A percentile compares a stretch with the other conserved stretches of the same genome.
Evolutionary conservation across 30 jellyfish, hydroid and myxozoan species (phyloP).

Genomic region (Nemopilema nomurai): DNA sequence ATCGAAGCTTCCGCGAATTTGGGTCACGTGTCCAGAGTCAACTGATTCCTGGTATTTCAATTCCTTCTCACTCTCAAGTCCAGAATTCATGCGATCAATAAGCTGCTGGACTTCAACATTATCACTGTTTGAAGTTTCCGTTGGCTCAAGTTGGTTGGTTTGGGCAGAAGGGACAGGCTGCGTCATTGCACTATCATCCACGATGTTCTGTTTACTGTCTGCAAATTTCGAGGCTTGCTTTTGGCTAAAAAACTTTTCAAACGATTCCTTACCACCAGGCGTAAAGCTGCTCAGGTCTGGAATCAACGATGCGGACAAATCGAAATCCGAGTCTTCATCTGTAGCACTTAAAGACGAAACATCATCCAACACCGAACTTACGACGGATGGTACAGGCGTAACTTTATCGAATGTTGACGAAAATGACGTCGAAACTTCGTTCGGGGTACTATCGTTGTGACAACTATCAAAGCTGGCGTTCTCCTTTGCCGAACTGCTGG

Average conservation of each 20-base stretch:
- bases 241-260: slow-evolving; percentile 5
- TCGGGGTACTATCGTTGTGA: not conserved
- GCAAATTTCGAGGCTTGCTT: not conserved
- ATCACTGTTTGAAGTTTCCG: too few relatives aligned
- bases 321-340: slow-evolving; percentile 49
- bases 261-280: slow-evolving; percentile 16
- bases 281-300: slow-evolving; percentile 50
- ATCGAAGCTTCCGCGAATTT: slow-evolving; percentile 1
- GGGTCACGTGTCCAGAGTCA: not conserved
- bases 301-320: slow-evolving; percentile 45
- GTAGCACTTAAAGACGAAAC: slow-evolving; percentile 18
- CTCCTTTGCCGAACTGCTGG: not conserved
- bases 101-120: not conserved
- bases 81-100: not conserved
- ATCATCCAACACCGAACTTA: slow-evolving; percentile 49
- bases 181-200: not conserved
- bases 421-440: slow-evolving; percentile 39
- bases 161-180: too few relatives aligned
- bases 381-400: slow-evolving; percentile 54
- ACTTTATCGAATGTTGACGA: slow-evolving; percentile 61
- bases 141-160: too few relatives aligned
- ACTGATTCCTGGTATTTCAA: slow-evolving; percentile 1
- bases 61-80: not conserved
- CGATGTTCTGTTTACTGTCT: not conserved
- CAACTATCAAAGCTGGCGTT: not conserved